Percentiles rank a stretch among this genome's conserved stretches.
phyloP scores from a whole-genome alignment of 1,140 invertebrate genomes.

The Drosophila tristis region DNA sequence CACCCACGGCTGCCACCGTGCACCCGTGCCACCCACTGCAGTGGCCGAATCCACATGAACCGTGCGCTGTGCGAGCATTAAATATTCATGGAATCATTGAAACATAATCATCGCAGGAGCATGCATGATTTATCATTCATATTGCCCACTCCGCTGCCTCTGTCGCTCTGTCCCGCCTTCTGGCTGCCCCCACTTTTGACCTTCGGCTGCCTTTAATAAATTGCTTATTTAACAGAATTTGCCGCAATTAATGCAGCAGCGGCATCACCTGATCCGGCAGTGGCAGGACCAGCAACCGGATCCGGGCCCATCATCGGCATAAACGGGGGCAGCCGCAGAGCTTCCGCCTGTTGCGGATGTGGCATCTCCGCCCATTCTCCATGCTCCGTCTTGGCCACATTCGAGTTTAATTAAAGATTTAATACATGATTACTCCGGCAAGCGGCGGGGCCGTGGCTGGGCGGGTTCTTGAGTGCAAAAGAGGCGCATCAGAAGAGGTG shows the following conservation, averaged over 20 bases:
- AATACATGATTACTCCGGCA: too few relatives aligned
- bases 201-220: conserved; percentile 34
- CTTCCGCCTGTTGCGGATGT: conserved; percentile 6
- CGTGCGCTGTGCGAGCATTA: conserved; percentile 13
- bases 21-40: too few relatives aligned
- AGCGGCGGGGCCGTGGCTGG: too few relatives aligned
- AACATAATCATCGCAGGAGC: conserved; percentile 15
- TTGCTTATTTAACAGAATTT: conserved; percentile 51
- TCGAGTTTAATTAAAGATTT: too few relatives aligned
- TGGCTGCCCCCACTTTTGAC: not conserved
- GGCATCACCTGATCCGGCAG: conserved; percentile 17
- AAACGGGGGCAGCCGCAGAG: not conserved
- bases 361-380: too few relatives aligned
- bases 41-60: too few relatives aligned
- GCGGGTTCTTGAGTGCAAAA: too few relatives aligned
- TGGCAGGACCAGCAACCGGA: not conserved
- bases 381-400: too few relatives aligned
- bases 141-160: conserved; percentile 10
- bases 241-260: conserved; percentile 33
- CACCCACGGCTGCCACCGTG: not conserved
- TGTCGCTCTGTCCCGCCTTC: too few relatives aligned
- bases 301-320: not conserved
- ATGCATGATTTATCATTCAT: conserved; percentile 46
- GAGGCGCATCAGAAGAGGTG: too few relatives aligned
- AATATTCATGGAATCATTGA: conserved; percentile 48